Evolutionary conservation across 2,113 vertebrate genomes (phyloP), one percentile per base, ranked within the genome.

Genomic region (Edolisoma coerulescens): DNA sequence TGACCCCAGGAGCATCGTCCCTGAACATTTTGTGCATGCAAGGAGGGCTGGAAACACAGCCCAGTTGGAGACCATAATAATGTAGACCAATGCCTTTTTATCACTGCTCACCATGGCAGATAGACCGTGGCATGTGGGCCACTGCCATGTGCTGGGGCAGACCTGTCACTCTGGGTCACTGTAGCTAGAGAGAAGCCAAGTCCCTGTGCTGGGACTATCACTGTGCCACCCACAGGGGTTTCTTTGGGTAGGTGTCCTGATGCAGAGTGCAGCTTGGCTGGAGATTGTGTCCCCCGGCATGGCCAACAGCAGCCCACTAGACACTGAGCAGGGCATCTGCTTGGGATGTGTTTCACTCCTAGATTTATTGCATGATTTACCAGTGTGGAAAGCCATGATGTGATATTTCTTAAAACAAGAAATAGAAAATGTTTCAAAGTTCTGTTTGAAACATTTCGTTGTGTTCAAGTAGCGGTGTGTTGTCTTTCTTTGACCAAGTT

Each of bases 131-230:
- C n/a, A 16, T 9, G 13, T 65, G 79, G 42, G 52, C n/a, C 13
- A 8, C 39, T 54, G 53, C 35, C 76, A 35, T 0, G 0, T 35
- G 37, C 89, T 44, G 52, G 76, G 32, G 1, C 71, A 41, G 41
- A 21, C 18, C 70, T 74, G n/a, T 57, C 37, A 9, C 0, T 0
- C 30, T 15, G 47, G 56, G 56, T 65, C 73, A 33, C 13, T 1
- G 2, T 1, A 35, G 54, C 28, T 22, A 12, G 32, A 22, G 24
- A 84, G 28, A 61, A 92, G 21, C n/a, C 28, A 70, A 16, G 49
- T 32, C 22, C 32, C 56, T 44, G 41, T 18, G 2, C 49, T 13
- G 13, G 19, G 21, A 22, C 49, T 44, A 3, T 35, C 53, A 21
- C 28, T 1, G 1, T 54, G 44, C 18, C 59, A 69, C 20, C 16